Evolutionary conservation across 2,888 invertebrate species (phyloP), one percentile per base, ranked within the genome.

Genomic region (Eurytoma californica): DNA sequence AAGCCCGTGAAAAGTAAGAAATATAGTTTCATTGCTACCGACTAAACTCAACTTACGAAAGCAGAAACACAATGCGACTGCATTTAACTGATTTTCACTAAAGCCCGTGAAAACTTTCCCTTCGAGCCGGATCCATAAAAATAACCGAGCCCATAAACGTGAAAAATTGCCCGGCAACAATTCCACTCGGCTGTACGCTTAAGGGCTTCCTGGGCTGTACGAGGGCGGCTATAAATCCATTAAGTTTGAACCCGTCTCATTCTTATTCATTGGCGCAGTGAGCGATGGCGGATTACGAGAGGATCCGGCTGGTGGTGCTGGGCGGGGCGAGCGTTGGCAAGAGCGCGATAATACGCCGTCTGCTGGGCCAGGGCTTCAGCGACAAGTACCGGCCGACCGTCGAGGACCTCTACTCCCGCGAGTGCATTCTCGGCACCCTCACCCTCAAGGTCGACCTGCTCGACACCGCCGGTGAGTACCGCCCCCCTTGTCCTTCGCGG

Each of bases 301-400:
- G 96, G 83, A 95, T 96, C 87, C 93, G 97, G 77, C 92, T 97
- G 86, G 96, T 97, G 76, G 93, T 96, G 65, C 91, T 97, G 61
- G 97, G 97, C 9, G 95, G 96, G 2, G 93, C 95, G 2, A 94
- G 94, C 55, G 96, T 96, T 12, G 97, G 97, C 16, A 97, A 97
- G 90, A 96, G 95, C 87, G 94, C 95, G 85, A 95, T 97, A 84
- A 93, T 97, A 72, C 94, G 95, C 85, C 92, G 96, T 70, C 95
- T 97, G 87, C 92, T 97, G 77, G 94, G 94, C 86, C 95, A 95
- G 88, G 94, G 94, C 5, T 97, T 95, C 91, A 92, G 93, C 69
- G 95, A 95, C 86, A 94, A 95, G 87, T 96, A 97, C 90, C 93
- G 94, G 84, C 95, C 96, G 85, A 97, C 97, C 16, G 95, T 97